A percentile compares a stretch with the other conserved stretches of the same genome.
phyloP scores from a whole-genome alignment of 2,113 vertebrate genomes.

The Hyla sarda region DNA sequence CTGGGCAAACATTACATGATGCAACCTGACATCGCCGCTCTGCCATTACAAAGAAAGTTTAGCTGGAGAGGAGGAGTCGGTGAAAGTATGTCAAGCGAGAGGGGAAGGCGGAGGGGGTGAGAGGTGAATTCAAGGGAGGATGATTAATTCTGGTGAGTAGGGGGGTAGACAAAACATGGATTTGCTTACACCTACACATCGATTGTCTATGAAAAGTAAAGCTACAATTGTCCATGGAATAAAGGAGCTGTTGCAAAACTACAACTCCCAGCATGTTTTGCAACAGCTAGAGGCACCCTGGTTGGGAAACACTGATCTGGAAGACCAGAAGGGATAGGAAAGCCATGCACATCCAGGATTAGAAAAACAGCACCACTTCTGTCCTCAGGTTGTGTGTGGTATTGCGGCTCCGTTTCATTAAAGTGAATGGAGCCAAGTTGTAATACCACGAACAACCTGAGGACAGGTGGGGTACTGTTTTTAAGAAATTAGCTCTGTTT shows the following conservation, averaged over 20 bases:
- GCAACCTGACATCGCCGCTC: slow-evolving; percentile 17
- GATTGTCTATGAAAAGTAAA: background rate
- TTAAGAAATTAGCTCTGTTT: too few relatives aligned
- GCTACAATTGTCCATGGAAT: background rate
- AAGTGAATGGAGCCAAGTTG: too few relatives aligned
- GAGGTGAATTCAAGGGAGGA: slow-evolving; percentile 5
- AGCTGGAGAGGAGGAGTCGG: slow-evolving; percentile 23
- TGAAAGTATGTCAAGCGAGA: slow-evolving; percentile 46
- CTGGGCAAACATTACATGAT: slow-evolving; percentile 41
- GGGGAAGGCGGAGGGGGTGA: background rate
- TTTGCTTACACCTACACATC: background rate
- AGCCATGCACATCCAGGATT: too few relatives aligned
- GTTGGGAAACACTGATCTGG: too few relatives aligned
- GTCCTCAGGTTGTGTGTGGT: too few relatives aligned
- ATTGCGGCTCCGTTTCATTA: too few relatives aligned
- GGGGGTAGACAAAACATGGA: background rate
- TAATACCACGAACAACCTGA: too few relatives aligned
- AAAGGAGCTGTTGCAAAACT: background rate
- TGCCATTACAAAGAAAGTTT: slow-evolving; percentile 27
- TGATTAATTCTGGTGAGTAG: background rate
- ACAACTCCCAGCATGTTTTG: too few relatives aligned
- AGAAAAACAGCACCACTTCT: too few relatives aligned
- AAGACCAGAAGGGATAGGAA: too few relatives aligned
- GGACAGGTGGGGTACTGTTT: too few relatives aligned
- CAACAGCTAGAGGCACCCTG: too few relatives aligned